These are phyloP conservation scores for Acanthosoma haemorrhoidale DNA, from an alignment of 2,888 invertebrate species.

Conservation along the genomic window DNA sequence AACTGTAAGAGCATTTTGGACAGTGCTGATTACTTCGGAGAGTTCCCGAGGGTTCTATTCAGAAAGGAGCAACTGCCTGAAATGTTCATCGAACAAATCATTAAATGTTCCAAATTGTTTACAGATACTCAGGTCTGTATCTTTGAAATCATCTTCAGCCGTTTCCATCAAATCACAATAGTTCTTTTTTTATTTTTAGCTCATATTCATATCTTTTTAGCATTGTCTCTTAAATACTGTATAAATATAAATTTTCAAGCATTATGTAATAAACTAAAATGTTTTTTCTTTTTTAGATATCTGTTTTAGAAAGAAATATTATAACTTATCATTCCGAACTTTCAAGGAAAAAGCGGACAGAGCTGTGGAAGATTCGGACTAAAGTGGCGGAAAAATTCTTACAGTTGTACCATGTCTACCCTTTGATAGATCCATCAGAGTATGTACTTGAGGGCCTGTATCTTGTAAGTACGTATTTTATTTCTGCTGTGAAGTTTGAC, in stretches of 20 bases:
- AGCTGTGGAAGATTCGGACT: constrained; percentile 50
- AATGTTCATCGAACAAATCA: constrained; percentile 60
- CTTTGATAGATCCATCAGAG: constrained; percentile 45
- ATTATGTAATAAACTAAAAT: background rate
- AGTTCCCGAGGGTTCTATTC: constrained; percentile 53
- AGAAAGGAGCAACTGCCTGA: constrained; percentile 55
- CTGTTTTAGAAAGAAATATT: constrained; percentile 41
- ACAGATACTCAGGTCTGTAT: constrained; percentile 55
- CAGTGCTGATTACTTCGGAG: background rate
- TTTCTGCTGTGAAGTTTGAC: no score
- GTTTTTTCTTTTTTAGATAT: constrained; percentile 36
- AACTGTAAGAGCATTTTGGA: background rate
- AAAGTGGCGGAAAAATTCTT: constrained; percentile 57
- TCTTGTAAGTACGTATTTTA: background rate
- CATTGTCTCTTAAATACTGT: no score
- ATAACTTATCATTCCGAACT: constrained; percentile 25
- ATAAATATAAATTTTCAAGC: no score
- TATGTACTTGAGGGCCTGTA: background rate
- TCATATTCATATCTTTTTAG: no score
- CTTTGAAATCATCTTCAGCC: no score
- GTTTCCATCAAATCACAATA: no score
- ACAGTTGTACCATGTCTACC: constrained; percentile 54
- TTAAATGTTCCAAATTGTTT: constrained; percentile 60
- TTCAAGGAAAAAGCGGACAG: constrained; percentile 33
- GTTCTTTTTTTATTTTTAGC: no score